phyloP scores from a whole-genome alignment of 2,797 vertebrate genomes.

The Cephalopachus bancanus region DNA sequence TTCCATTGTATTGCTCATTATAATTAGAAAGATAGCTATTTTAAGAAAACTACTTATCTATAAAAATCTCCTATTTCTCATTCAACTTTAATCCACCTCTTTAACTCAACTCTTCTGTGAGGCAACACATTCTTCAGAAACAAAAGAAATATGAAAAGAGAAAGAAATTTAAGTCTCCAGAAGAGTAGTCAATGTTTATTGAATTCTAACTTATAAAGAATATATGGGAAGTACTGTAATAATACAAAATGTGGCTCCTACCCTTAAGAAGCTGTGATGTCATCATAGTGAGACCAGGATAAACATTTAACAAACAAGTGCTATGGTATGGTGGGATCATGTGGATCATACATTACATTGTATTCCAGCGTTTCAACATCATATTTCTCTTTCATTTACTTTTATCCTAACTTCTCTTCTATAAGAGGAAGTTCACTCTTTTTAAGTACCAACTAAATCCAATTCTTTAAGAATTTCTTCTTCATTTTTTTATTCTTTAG shows the following conservation, averaged over 20 bases:
- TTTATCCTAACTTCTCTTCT: not conserved
- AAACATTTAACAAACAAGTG: not conserved
- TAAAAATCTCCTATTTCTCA: not conserved
- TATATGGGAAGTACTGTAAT: not conserved
- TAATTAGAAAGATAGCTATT: not conserved
- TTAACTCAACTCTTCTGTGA: not conserved
- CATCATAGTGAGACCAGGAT: not conserved
- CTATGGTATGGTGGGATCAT: not conserved
- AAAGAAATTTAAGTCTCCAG: not conserved
- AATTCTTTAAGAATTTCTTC: not conserved
- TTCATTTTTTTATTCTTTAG: not conserved
- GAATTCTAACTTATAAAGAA: conserved; percentile 4
- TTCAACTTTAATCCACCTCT: not conserved
- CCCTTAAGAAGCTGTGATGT: not conserved
- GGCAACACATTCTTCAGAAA: not conserved
- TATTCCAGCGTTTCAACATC: not conserved
- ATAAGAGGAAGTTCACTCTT: not conserved
- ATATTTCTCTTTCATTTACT: conserved; percentile 13
- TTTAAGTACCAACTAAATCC: not conserved
- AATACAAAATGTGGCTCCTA: not conserved
- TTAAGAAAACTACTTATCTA: not conserved
- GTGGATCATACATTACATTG: not conserved
- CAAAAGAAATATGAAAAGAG: not conserved
- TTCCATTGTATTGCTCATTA: not conserved
- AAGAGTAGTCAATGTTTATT: not conserved